These are phyloP conservation scores for Cremastinae sp. DNA, from an alignment of 2,888 invertebrate species.

Conservation along the genomic window DNA sequence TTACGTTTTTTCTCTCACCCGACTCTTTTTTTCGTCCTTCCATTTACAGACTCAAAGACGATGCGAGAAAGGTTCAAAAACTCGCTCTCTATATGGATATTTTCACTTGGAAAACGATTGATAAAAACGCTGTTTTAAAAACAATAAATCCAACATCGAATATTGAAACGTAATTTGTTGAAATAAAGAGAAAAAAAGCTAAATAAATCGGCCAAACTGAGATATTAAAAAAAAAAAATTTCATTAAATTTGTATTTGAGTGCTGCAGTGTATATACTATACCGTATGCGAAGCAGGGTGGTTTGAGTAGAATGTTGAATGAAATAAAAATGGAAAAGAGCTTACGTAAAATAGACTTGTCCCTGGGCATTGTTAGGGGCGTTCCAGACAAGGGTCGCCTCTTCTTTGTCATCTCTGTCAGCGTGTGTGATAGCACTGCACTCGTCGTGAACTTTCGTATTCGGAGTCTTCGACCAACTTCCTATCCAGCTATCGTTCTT, in stretches of 20 bases:
- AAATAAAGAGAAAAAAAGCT: too few relatives aligned
- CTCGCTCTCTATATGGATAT: too few relatives aligned
- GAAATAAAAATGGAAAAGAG: not conserved
- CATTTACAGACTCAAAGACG: not conserved
- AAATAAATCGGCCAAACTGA: too few relatives aligned
- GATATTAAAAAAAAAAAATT: too few relatives aligned
- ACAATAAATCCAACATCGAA: too few relatives aligned
- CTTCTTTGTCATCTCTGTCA: conserved; percentile 87
- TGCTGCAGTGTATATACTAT: too few relatives aligned
- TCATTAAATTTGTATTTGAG: too few relatives aligned
- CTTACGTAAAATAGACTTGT: conserved; percentile 91
- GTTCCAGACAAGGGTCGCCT: conserved; percentile 88
- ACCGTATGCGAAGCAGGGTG: not conserved
- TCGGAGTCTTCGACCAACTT: conserved; percentile 87
- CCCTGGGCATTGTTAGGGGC: conserved; percentile 86
- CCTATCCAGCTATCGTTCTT: conserved; percentile 89
- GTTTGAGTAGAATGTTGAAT: too few relatives aligned
- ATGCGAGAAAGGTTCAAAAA: not conserved
- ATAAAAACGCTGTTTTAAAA: too few relatives aligned
- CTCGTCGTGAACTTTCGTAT: conserved; percentile 89
- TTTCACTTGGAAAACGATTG: too few relatives aligned
- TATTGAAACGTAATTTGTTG: too few relatives aligned
- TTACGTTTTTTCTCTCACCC: too few relatives aligned
- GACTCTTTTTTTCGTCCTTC: conserved; percentile 13
- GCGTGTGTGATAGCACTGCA: conserved; percentile 91